A percentile compares a stretch with the other conserved stretches of the same genome.
Conservation (phyloP, 1,140 invertebrate species). For the Charaxes varanes region DNA sequence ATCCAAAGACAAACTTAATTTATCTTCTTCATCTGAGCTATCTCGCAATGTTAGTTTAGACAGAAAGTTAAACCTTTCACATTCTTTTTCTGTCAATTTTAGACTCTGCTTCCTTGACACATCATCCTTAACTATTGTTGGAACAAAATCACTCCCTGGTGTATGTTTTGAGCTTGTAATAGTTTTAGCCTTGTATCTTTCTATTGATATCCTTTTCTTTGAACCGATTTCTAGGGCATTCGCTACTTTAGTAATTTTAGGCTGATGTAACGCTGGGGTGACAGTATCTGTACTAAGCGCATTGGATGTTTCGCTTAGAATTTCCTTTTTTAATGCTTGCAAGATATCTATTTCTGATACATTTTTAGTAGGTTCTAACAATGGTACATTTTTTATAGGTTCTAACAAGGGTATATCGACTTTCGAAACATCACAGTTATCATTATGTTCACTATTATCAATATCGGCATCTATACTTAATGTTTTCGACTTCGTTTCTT, state of each 20-base stretch:
- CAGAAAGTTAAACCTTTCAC: slow-evolving; percentile 76
- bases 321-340: slow-evolving; percentile 68
- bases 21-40: slow-evolving; percentile 43
- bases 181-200: slow-evolving; percentile 66
- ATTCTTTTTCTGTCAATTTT: slow-evolving; percentile 68
- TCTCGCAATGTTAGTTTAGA: slow-evolving; percentile 48
- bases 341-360: slow-evolving; percentile 67
- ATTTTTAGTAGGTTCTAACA: slow-evolving; percentile 24
- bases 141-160: slow-evolving; percentile 19
- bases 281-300: slow-evolving; percentile 27
- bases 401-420: slow-evolving; percentile 50
- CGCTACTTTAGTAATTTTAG: slow-evolving; percentile 57
- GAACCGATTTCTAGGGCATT: slow-evolving; percentile 45
- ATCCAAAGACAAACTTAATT: slow-evolving; percentile 23
- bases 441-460: slow-evolving; percentile 1
- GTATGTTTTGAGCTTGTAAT: slow-evolving; percentile 13
- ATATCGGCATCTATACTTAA: neutral
- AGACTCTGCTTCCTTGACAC: slow-evolving; percentile 51
- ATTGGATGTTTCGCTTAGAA: slow-evolving; percentile 44
- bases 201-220: slow-evolving; percentile 67
- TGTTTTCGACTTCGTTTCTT: neutral
- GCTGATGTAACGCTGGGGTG: slow-evolving; percentile 53
- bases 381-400: slow-evolving; percentile 22
- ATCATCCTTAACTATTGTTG: slow-evolving; percentile 32
- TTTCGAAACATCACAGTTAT: slow-evolving; percentile 4